phyloP scores from a whole-genome alignment of 2,113 vertebrate species.

The Tragelaphus strepsiceros region DNA sequence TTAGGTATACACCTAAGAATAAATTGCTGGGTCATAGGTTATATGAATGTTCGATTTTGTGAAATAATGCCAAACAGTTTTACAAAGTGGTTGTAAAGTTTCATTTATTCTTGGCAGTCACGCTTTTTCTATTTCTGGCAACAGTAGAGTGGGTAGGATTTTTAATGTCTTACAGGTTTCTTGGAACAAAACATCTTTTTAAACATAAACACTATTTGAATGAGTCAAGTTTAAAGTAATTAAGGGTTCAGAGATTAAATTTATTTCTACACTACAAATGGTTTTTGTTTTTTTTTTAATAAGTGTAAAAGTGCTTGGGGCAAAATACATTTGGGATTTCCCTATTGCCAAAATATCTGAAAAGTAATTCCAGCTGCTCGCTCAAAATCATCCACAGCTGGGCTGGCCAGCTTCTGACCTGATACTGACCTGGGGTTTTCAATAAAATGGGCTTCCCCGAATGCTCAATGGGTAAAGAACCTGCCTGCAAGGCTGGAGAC shows the following conservation, averaged over 20 bases:
- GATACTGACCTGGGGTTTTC: neutral
- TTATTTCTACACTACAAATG: constrained; percentile 34
- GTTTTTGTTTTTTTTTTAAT: neutral
- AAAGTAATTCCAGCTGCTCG: constrained; percentile 56
- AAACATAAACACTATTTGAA: constrained; percentile 6
- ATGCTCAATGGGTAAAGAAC: neutral
- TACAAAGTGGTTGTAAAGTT: constrained; percentile 8
- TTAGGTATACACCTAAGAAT: neutral
- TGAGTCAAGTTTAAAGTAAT: constrained; percentile 29
- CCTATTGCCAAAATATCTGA: constrained; percentile 47
- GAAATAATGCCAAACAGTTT: constrained; percentile 32
- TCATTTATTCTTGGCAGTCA: constrained; percentile 37
- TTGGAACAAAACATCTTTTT: constrained; percentile 41
- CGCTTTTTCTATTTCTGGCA: constrained; percentile 44
- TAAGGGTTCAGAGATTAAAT: constrained; percentile 13
- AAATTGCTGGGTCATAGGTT: constrained; percentile 20
- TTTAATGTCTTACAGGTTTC: constrained; percentile 51
- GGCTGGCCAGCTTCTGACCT: neutral
- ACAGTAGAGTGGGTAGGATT: neutral
- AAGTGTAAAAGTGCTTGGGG: neutral
- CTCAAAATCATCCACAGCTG: constrained; percentile 14
- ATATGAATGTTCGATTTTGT: neutral
- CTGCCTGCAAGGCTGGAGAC: neutral
- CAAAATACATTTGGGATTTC: constrained; percentile 33
- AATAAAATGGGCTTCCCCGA: neutral